Base-by-base conservation (phyloP, 2,113 vertebrate species). In the Phaetusa simplex region DNA sequence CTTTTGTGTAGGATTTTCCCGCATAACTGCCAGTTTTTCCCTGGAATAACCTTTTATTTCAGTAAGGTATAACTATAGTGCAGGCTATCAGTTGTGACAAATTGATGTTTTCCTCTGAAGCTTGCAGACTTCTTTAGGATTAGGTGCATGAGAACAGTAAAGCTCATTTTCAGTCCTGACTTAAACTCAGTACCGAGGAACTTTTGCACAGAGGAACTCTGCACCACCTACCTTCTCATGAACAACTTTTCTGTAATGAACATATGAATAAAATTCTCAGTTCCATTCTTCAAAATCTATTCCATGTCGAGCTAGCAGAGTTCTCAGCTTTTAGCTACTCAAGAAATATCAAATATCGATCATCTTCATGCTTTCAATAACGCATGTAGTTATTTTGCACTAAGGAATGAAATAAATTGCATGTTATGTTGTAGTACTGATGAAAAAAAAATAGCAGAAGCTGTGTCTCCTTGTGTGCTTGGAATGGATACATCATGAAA, bases 81-180 rank as follows among this genome's bases (percentile, higher is more conserved):
- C 26, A 66, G 72, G 24, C 52, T 89, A 74, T 85, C 52, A 53
- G 18, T 85, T 94, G 66, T 34, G 73, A 86, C 82, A 95, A 91
- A 93, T 43, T 61, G 72, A 85, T 82, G 36, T 70, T 80, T 89
- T 93, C 86, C 93, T 94, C 79, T 81, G 77, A 92, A 93, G 71
- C 64, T 95, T 36, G 58, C 23, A 0, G 32, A 21, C 80, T 89
- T 92, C 58, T 64, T 95, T 81, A 90, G 78, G 88, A 91, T 96
- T 94, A 97, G 36, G n/a, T 79, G 50, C 59, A 52, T 38, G 77
- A 95, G 81, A 95, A 92, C 34, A 93, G 66, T 91, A 95, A 95
- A 95, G 64, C 86, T 92, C 61, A 86, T 91, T 94, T 97, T 93
- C 82, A 86, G 73, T 88, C 87, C 61, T 79, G 77, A 58, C 55